Percentiles rank a stretch among this genome's conserved stretches.
phyloP scores from a whole-genome alignment of 2,888 invertebrate genomes.

The Stenodema calcarata region DNA sequence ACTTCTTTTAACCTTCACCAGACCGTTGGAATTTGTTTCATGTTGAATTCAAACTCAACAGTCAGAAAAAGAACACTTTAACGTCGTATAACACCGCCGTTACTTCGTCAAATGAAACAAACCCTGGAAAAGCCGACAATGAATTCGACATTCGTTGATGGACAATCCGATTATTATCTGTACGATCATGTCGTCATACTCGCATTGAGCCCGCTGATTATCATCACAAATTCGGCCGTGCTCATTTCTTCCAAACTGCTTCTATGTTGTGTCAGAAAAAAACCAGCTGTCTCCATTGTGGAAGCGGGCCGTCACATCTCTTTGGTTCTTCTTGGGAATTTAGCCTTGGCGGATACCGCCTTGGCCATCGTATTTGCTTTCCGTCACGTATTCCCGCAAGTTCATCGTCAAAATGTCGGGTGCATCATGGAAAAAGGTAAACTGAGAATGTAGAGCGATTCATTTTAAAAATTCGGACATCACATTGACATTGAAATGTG shows the following conservation, averaged over 20 bases:
- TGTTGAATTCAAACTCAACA: background rate
- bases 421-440: slow-evolving; percentile 23
- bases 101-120: background rate
- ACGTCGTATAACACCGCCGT: background rate
- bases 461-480: no score
- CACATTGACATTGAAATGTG: no score
- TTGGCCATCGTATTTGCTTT: background rate
- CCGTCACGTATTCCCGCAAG: background rate
- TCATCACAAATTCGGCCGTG: slow-evolving; percentile 10
- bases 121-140: background rate
- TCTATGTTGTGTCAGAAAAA: background rate
- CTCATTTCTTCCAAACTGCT: background rate
- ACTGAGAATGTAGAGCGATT: no score
- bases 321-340: background rate
- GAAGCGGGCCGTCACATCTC: background rate
- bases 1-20: no score
- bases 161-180: background rate
- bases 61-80: background rate
- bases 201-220: slow-evolving; percentile 4
- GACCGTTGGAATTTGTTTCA: background rate
- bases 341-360: slow-evolving; percentile 14
- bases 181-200: background rate
- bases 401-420: background rate
- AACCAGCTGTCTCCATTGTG: background rate
- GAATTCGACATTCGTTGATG: background rate